Evolutionary conservation across 2,797 vertebrate genomes (phyloP).

Genomic region (Hylomyscus alleni): DNA sequence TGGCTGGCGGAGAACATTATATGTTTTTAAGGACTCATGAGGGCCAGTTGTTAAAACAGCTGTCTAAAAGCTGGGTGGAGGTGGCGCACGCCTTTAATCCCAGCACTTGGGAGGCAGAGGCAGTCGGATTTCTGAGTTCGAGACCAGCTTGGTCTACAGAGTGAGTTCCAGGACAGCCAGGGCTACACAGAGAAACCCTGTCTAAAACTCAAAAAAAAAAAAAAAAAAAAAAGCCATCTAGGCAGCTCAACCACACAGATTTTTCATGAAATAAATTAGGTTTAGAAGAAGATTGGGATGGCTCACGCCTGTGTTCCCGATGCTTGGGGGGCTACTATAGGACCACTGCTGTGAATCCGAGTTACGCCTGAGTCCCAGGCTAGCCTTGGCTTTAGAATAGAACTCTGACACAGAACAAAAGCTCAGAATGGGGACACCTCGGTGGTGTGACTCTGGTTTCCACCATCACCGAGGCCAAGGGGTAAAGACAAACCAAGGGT

Average conservation of each 20-base stretch:
- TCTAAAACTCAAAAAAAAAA: no score
- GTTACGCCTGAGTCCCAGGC: background rate
- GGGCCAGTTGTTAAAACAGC: no score
- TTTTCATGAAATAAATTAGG: rapidly evolving
- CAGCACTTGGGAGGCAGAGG: no score
- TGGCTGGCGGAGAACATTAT: background rate
- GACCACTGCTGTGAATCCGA: background rate
- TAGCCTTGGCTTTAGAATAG: background rate
- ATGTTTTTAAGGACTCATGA: background rate
- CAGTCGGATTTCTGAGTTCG: no score
- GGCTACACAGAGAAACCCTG: no score
- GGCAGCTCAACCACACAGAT: rapidly evolving
- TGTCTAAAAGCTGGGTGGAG: no score
- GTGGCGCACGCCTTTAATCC: no score
- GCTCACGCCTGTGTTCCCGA: background rate
- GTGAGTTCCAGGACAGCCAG: no score
- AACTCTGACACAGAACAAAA: background rate
- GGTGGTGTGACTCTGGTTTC: background rate
- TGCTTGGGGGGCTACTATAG: background rate
- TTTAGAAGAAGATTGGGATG: background rate
- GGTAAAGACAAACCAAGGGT: background rate
- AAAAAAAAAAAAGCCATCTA: no score
- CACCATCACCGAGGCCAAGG: background rate
- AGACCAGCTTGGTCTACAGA: no score
- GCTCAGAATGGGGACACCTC: background rate